Conservation (phyloP, 2,797 vertebrate species). For the Sardinella longiceps region DNA sequence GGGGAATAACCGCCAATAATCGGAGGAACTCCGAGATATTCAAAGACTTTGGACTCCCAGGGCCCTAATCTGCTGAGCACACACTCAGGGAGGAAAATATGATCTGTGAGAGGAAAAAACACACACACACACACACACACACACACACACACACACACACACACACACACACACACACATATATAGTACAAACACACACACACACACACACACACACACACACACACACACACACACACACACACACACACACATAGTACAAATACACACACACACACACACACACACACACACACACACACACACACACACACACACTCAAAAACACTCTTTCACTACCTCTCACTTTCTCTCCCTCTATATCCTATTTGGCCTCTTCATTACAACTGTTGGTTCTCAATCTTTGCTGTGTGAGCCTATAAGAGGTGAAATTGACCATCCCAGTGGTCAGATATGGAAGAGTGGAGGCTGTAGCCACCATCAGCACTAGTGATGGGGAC, state of each 20-base stretch:
- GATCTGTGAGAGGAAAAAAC: background rate
- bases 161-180: background rate
- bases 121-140: background rate
- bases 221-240: background rate
- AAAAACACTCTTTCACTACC: slow-evolving; percentile 27
- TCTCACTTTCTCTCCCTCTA: background rate
- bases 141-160: background rate
- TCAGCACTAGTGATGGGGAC: no score
- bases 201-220: background rate
- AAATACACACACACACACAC: no score
- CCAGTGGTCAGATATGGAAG: background rate
- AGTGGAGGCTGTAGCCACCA: background rate
- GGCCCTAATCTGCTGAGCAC: background rate
- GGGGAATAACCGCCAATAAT: background rate
- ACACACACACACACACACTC: slow-evolving; percentile 28
- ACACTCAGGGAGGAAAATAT: background rate
- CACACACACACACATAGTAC: background rate
- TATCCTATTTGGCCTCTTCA: background rate
- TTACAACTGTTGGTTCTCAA: background rate
- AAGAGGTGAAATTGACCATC: background rate
- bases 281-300: background rate
- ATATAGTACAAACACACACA: slow-evolving; percentile 10
- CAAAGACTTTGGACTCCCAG: background rate
- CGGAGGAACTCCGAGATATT: background rate
- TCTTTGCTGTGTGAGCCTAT: background rate